A percentile compares a stretch with the other conserved stretches of the same genome.
Conservation (phyloP, 2,888 invertebrate genomes). For the Nowickia ferox region DNA sequence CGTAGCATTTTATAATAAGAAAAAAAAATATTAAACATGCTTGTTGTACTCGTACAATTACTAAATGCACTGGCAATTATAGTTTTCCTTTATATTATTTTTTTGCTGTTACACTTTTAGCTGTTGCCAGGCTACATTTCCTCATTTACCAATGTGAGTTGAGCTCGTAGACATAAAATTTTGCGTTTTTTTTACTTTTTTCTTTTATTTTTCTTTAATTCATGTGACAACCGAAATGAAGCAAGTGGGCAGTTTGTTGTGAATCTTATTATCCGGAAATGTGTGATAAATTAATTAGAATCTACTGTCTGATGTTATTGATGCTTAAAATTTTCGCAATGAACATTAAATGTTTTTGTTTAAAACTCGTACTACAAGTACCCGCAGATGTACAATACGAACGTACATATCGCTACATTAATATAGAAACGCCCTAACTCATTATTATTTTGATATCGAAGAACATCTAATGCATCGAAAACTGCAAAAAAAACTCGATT, state of each 20-base stretch:
- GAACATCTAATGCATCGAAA: too few relatives aligned
- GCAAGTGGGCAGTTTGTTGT: constrained; percentile 67
- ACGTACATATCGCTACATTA: too few relatives aligned
- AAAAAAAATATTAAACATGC: constrained; percentile 44
- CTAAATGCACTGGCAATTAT: constrained; percentile 61
- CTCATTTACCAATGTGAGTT: constrained; percentile 60
- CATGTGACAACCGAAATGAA: constrained; percentile 40
- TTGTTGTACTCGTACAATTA: constrained; percentile 47
- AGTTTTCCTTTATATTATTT: constrained; percentile 4
- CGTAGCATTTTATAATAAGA: constrained; percentile 41
- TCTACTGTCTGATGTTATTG: constrained; percentile 53
- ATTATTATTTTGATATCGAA: too few relatives aligned
- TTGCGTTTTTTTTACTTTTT: constrained; percentile 32
- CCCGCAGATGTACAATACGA: background rate
- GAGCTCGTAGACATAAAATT: constrained; percentile 59
- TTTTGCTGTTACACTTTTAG: constrained; percentile 18
- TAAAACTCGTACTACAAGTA: background rate
- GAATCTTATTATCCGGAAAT: constrained; percentile 70
- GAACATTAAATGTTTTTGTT: constrained; percentile 1
- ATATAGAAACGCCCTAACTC: too few relatives aligned
- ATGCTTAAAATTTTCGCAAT: constrained; percentile 29
- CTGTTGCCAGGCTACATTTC: constrained; percentile 62
- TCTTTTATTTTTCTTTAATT: constrained; percentile 1
- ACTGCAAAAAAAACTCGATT: too few relatives aligned
- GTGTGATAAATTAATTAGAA: constrained; percentile 68